Evolutionary conservation across 1,140 invertebrate species (phyloP), one percentile per base, ranked within the genome.

Genomic region (Reticulitermes speratus): DNA sequence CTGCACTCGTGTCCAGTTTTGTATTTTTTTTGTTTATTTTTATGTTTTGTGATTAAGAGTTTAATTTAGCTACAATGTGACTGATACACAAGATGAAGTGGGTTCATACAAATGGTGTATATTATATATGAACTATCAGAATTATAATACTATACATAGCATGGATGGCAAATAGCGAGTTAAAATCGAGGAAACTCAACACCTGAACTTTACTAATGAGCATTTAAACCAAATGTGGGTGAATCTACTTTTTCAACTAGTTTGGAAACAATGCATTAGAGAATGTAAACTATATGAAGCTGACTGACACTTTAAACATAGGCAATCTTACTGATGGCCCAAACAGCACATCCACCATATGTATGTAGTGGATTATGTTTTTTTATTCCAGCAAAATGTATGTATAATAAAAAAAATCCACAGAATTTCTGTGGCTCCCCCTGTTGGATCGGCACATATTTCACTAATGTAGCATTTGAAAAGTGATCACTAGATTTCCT

Each of bases 81-180:
- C 65, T 75, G 65, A 75, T 30, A 75, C 65, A 75, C 65, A 75
- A 55, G 14, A 84, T 84, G 19, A 84, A 84, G 83, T 84, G 44
- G 52, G 52, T 84, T 55, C 83, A 84, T 84, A 84, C 83, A 84
- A 84, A 84, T 84, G 83, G 45, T n/a, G n/a, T 84, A 44, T 84
- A 84, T 45, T 55, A 55, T 55, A 55, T 55, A 84, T 84, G 23
- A 25, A 44, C 45, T 44, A 84, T 48, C 45, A 84, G 44, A 45
- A 84, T 84, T 84, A 84, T 86, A 69, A 23, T 87, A 84, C 65
- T 87, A 84, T 87, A 87, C 86, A 87, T 84, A 84, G 83, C 86
- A 75, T 87, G 86, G 86, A 87, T 87, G 86, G 86, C 83, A 87
- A 81, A 85, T 59, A 48, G 25, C 25, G n/a, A 11, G 55, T 55